Base-by-base conservation (phyloP, 1,140 invertebrate genomes). In the Kradibia gibbosae region DNA sequence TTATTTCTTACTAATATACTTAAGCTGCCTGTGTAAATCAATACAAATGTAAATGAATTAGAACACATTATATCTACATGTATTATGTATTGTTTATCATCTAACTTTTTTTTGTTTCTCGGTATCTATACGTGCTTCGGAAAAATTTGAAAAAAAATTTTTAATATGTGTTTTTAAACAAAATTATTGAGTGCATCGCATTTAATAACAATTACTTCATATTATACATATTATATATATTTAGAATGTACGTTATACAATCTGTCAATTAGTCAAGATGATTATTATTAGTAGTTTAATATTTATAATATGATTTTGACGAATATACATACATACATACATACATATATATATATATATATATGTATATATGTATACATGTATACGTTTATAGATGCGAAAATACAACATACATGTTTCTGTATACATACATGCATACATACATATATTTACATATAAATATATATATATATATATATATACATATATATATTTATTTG, bases 161-260 rank as follows among this genome's bases (percentile, higher is more conserved):
- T 65, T 48, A 3, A 53, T 55, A 55, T 34, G 55, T 31, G 36
- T 53, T 34, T 53, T 31, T 15, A 5, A 8, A 1, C 17, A 31
- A 60, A 2, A 7, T 31, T 39, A 10, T 60, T 5, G 53, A 50
- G 57, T 57, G 60, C 25, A 28, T 62, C 28, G 39, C 42, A 75
- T 25, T 70, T 75, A 3, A 75, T 45, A 45, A 75, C 55, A 13
- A 39, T 50, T 42, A 67, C n/a, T 8, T 81, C 2, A 50, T 74
- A 62, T 73, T 73, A 42, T 28, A n/a, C n/a, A 80, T 53, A 67
- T 67, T 62, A 28, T 80, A 31, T 75, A 39, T 75, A 74, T 50
- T 65, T 80, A 74, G 22, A 53, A 74, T n/a, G 34, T 65, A 74
- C 34, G 57, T 74, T 53, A 57, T 25, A 78, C 53, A 62, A 72